Conservation (phyloP, 1,140 invertebrate species). For the Lerema accius region DNA sequence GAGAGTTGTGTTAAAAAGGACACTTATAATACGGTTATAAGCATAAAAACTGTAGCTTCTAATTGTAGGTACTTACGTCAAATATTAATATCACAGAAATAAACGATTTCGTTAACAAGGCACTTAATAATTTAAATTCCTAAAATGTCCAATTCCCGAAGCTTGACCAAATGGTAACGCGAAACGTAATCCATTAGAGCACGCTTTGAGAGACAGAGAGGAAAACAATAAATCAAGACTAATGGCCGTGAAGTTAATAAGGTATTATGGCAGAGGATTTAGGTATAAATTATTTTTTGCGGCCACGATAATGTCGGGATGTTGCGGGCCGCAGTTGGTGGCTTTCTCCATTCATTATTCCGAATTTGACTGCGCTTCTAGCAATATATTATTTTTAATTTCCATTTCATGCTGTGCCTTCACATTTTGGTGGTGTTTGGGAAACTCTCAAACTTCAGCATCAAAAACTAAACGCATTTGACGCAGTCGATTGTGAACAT, state of each 20-base stretch:
- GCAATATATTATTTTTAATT: background rate
- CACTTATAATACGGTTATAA: too few species aligned
- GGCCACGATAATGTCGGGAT: slow-evolving; percentile 17
- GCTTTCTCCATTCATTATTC: slow-evolving; percentile 6
- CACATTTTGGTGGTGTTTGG: too few species aligned
- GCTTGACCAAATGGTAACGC: slow-evolving; percentile 14
- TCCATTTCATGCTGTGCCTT: background rate
- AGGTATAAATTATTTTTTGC: slow-evolving; percentile 28
- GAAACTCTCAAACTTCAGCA: too few species aligned
- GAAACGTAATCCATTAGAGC: slow-evolving; percentile 20
- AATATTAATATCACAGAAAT: too few species aligned
- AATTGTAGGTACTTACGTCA: too few species aligned
- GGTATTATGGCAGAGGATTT: slow-evolving; percentile 23
- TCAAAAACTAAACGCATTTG: too few species aligned
- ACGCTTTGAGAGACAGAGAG: slow-evolving; percentile 21
- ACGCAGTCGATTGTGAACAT: too few species aligned
- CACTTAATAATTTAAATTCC: too few species aligned
- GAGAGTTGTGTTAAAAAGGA: too few species aligned
- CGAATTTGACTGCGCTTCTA: slow-evolving; percentile 1
- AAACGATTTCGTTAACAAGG: too few species aligned
- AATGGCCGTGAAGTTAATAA: slow-evolving; percentile 28
- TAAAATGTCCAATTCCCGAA: background rate
- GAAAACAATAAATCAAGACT: slow-evolving; percentile 24
- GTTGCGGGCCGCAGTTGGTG: slow-evolving; percentile 12
- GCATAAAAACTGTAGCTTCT: too few species aligned